phyloP scores from a whole-genome alignment of 2,888 invertebrate genomes.

The Megaustenia siamemsis region DNA sequence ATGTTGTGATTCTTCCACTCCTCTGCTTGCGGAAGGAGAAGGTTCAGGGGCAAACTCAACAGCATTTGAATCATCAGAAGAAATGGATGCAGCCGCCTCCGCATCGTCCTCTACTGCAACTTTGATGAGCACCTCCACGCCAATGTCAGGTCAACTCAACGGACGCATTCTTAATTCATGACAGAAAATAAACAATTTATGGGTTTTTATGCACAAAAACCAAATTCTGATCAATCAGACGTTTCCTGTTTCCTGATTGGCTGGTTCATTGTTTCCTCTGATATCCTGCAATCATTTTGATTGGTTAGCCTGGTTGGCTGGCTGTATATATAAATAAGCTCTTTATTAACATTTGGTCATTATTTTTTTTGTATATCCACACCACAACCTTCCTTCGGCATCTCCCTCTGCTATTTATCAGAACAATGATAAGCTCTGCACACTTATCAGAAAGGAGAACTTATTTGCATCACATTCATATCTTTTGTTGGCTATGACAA shows the following conservation, averaged over 20 bases:
- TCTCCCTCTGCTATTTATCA: background rate
- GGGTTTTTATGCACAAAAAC: conserved; percentile 17
- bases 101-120: background rate
- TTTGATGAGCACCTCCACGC: conserved; percentile 27
- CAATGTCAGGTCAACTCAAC: conserved; percentile 41
- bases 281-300: conserved; percentile 37
- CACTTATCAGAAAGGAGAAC: background rate
- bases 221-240: too few species aligned
- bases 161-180: conserved; percentile 36
- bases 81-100: background rate
- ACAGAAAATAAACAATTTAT: too few species aligned
- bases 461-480: background rate
- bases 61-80: background rate
- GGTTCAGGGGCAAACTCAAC: conserved; percentile 12
- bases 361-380: background rate
- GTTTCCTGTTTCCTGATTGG: conserved; percentile 5
- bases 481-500: too few species aligned
- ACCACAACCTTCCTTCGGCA: background rate
- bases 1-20: conserved; percentile 8
- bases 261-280: conserved; percentile 26
- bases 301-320: conserved; percentile 30
- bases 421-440: background rate
- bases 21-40: background rate
- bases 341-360: conserved; percentile 7
- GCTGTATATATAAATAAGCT: background rate